phyloP scores from a whole-genome alignment of 2,888 invertebrate genomes.

The Pachymerium ferrugineum region DNA sequence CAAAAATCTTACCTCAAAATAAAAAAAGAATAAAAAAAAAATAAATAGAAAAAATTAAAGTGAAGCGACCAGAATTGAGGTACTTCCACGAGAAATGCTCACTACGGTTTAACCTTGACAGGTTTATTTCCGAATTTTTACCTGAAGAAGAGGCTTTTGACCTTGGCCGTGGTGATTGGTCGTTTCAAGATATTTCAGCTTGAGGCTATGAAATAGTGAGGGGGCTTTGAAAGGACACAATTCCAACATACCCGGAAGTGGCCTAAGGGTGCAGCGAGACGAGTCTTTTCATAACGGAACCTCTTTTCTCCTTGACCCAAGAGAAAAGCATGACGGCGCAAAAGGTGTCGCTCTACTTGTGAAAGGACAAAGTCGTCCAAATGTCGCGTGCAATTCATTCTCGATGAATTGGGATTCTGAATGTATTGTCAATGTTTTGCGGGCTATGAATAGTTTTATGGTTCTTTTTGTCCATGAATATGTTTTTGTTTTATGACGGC shows the following conservation, averaged over 20 bases:
- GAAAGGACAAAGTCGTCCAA: neutral
- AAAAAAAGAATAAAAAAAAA: neutral
- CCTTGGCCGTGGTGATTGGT: conserved; percentile 2
- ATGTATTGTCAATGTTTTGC: too few relatives aligned
- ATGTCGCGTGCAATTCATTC: too few relatives aligned
- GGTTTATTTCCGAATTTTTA: too few relatives aligned
- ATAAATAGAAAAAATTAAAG: too few relatives aligned
- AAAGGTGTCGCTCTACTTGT: neutral
- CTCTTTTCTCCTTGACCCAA: conserved; percentile 4
- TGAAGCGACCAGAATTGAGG: too few relatives aligned
- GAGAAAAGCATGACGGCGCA: neutral
- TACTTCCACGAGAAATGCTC: too few relatives aligned
- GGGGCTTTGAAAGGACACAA: neutral
- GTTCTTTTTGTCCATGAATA: too few relatives aligned
- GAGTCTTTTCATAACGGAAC: conserved; percentile 10
- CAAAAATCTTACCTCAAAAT: neutral
- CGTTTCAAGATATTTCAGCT: neutral
- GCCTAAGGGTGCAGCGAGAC: neutral
- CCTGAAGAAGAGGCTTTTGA: neutral
- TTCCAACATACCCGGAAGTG: neutral
- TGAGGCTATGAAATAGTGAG: neutral
- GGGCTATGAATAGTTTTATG: too few relatives aligned
- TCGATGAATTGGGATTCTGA: too few relatives aligned
- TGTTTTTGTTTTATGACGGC: too few relatives aligned
- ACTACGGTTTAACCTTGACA: too few relatives aligned